Evolutionary conservation across 2,113 vertebrate genomes (phyloP).

Genomic region (Psittacus erithacus): DNA sequence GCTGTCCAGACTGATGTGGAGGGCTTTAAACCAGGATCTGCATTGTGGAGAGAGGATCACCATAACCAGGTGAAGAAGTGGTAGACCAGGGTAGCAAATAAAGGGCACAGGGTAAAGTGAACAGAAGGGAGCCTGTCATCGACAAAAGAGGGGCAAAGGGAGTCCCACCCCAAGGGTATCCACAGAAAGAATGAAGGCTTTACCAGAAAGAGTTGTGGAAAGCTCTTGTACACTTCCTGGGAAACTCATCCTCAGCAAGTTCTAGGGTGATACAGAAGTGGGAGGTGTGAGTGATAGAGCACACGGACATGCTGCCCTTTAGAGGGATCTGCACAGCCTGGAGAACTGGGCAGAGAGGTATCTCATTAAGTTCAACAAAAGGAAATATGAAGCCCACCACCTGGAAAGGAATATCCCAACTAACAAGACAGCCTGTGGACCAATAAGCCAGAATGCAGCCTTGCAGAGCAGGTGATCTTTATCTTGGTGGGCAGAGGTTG

Average conservation of each 20-base stretch:
- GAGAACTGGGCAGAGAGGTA: neutral
- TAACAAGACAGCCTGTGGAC: neutral
- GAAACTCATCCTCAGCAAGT: neutral
- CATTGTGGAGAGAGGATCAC: neutral
- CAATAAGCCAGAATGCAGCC: neutral
- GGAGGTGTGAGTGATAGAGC: neutral
- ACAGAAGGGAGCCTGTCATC: neutral
- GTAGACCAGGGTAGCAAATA: neutral
- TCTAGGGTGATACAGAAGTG: neutral
- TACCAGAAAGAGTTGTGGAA: neutral
- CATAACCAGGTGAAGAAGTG: neutral
- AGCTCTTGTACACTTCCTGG: neutral
- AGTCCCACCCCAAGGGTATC: accelerated
- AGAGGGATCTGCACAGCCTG: neutral
- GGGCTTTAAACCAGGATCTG: neutral
- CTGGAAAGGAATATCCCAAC: neutral
- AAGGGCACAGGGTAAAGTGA: neutral
- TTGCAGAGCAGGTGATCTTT: neutral
- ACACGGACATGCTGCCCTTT: neutral
- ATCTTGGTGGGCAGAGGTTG: neutral
- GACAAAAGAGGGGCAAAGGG: neutral
- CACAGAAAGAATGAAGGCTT: neutral
- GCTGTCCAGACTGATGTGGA: neutral
- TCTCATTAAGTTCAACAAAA: neutral
- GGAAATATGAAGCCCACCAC: neutral